Base-by-base conservation (phyloP, 2,113 vertebrate species). In the Prionailurus viverrinus region DNA sequence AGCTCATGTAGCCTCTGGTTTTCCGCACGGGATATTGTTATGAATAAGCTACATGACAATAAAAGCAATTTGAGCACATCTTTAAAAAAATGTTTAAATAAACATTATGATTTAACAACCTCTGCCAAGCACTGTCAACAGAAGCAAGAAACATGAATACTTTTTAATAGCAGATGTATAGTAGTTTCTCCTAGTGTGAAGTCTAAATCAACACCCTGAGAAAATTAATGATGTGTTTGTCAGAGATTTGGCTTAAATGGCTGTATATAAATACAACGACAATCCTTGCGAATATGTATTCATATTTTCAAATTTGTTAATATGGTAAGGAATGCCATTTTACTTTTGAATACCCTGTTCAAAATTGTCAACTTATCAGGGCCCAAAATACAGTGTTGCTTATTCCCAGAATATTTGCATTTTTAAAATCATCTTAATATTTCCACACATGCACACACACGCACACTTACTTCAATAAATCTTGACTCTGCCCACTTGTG, bases 41-140 rank as follows among this genome's bases (percentile, higher is more conserved):
- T 55, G 55, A 65, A 63, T 55, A 91, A 95, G 74, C 58, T 39
- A 58, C 55, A 91, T 25, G 63, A 36, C 80, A 91, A 91, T 39
- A 95, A 96, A 95, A 89, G 41, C 90, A 89, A 66, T 87, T 66
- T 85, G 74, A 41, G 18, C 19, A 94, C 53, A 76, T 79, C 41
- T 71, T 94, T 74, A 18, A 74, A 94, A 82, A 96, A 86, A 78
- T 90, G 74, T 92, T 92, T 90, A 95, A 97, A 82, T 86, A 94
- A 96, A 94, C 82, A 97, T 93, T 87, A 93, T 51, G 80, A 76
- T 90, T 92, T 95, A 69, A 58, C 39, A 95, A 93, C 86, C 48
- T 96, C 31, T 89, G 55, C 95, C 69, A 94, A 80, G 63, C 91
- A 69, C 87, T 94, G 79, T 89, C 90, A 92, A 89, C 94, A 68